phyloP scores from a whole-genome alignment of 2,888 invertebrate genomes.

The Caenorhabditis panamensis region DNA sequence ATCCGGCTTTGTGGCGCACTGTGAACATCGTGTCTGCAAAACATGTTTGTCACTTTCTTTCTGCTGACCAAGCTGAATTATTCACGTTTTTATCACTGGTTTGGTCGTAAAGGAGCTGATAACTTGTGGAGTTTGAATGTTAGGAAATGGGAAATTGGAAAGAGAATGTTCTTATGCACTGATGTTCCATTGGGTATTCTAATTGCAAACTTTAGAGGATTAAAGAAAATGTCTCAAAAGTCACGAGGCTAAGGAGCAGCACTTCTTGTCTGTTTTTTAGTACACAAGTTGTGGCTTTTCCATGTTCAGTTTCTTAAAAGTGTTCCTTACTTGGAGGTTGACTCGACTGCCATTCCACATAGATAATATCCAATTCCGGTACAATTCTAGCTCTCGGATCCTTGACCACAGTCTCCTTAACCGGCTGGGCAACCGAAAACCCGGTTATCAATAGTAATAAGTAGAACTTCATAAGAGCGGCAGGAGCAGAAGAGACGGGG shows the following conservation, averaged over 20 bases:
- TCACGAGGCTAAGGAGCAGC: too few species aligned
- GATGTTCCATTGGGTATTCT: too few species aligned
- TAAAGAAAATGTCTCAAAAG: not conserved
- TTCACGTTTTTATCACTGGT: slow-evolving; percentile 30
- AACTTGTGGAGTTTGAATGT: slow-evolving; percentile 3
- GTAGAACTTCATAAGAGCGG: slow-evolving; percentile 24
- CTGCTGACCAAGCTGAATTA: slow-evolving; percentile 32
- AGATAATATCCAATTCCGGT: slow-evolving; percentile 68
- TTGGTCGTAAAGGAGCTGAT: slow-evolving; percentile 1
- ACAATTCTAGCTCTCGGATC: slow-evolving; percentile 73
- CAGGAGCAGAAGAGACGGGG: slow-evolving; percentile 18
- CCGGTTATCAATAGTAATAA: not conserved
- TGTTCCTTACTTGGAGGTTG: slow-evolving; percentile 63
- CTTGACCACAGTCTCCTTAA: slow-evolving; percentile 64
- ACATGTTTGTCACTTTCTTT: slow-evolving; percentile 4
- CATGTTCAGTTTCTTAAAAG: not conserved
- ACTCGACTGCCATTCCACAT: slow-evolving; percentile 75
- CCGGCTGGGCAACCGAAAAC: slow-evolving; percentile 42
- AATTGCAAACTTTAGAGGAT: too few species aligned
- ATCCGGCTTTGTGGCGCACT: slow-evolving; percentile 61
- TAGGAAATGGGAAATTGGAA: slow-evolving; percentile 1
- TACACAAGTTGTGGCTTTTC: too few species aligned
- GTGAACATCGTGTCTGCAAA: slow-evolving; percentile 68
- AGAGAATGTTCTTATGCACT: not conserved
- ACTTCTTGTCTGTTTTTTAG: too few species aligned